phyloP scores from a whole-genome alignment of 2,888 invertebrate genomes.

The Auanema freiburgensis region DNA sequence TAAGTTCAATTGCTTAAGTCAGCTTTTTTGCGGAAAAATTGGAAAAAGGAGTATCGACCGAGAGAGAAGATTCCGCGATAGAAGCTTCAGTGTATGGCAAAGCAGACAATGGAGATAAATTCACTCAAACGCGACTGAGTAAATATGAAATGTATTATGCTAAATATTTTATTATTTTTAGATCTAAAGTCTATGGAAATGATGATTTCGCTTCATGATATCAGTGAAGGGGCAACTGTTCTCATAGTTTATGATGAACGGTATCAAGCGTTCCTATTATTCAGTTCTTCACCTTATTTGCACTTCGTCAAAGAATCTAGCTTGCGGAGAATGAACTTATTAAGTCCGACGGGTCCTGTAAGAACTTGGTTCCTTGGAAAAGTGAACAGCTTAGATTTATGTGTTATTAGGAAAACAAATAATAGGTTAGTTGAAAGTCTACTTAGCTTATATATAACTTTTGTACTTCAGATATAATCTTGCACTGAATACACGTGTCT shows the following conservation, averaged over 20 bases:
- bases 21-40: no score
- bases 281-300: slow-evolving; percentile 40
- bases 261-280: slow-evolving; percentile 54
- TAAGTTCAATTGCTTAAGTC: no score
- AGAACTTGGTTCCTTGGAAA: slow-evolving; percentile 55
- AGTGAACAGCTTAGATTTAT: slow-evolving; percentile 52
- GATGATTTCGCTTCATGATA: slow-evolving; percentile 44
- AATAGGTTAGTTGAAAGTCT: slow-evolving; percentile 46
- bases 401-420: slow-evolving; percentile 55
- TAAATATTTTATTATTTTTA: not conserved
- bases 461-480: slow-evolving; percentile 55
- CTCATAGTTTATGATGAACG: slow-evolving; percentile 56
- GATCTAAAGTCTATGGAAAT: slow-evolving; percentile 24
- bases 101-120: not conserved
- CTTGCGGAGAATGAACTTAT: slow-evolving; percentile 47
- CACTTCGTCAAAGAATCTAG: slow-evolving; percentile 60
- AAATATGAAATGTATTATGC: not conserved
- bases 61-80: no score
- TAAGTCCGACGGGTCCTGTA: slow-evolving; percentile 21
- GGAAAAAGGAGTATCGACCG: no score
- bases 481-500: slow-evolving; percentile 56
- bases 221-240: slow-evolving; percentile 54
- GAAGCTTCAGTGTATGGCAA: no score
- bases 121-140: slow-evolving; percentile 27
- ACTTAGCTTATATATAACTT: not conserved